A percentile compares a stretch with the other conserved stretches of the same genome.
Conservation (phyloP, 1,140 invertebrate species). For the Leptopilina boulardi region DNA sequence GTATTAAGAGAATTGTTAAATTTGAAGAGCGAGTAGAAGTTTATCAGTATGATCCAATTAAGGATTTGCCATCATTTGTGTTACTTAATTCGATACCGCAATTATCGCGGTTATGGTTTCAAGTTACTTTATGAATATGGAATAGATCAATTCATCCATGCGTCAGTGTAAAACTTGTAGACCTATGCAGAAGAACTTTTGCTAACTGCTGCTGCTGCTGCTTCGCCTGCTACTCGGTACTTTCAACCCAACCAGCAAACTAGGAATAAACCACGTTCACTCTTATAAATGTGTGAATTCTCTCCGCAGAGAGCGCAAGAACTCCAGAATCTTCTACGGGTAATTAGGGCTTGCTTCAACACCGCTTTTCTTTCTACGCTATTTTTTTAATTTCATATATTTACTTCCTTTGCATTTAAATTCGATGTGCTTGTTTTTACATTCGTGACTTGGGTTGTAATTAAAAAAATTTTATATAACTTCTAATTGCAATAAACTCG, state of each 20-base stretch:
- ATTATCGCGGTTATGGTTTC: slow-evolving; percentile 9
- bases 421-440: not conserved
- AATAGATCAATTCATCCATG: not conserved
- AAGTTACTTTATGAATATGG: not conserved
- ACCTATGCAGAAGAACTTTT: slow-evolving; percentile 5
- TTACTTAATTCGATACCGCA: not conserved
- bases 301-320: slow-evolving; percentile 24
- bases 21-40: not conserved
- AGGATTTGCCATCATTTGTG: not conserved
- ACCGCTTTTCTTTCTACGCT: slow-evolving; percentile 4
- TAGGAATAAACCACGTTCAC: not conserved
- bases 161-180: not conserved
- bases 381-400: slow-evolving; percentile 14
- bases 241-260: not conserved
- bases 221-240: too few relatives aligned
- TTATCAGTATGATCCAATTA: not conserved
- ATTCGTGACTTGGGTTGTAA: not conserved
- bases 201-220: not conserved
- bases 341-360: slow-evolving; percentile 28
- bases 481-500: too few relatives aligned
- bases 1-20: too few relatives aligned
- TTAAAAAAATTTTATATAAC: not conserved
- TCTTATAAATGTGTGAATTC: slow-evolving; percentile 14
- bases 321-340: slow-evolving; percentile 10
- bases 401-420: not conserved